Percentiles rank a stretch among this genome's conserved stretches.
These are phyloP conservation scores for Biston betularia DNA, from an alignment of 2,888 invertebrate genomes.

Conservation along the genomic window DNA sequence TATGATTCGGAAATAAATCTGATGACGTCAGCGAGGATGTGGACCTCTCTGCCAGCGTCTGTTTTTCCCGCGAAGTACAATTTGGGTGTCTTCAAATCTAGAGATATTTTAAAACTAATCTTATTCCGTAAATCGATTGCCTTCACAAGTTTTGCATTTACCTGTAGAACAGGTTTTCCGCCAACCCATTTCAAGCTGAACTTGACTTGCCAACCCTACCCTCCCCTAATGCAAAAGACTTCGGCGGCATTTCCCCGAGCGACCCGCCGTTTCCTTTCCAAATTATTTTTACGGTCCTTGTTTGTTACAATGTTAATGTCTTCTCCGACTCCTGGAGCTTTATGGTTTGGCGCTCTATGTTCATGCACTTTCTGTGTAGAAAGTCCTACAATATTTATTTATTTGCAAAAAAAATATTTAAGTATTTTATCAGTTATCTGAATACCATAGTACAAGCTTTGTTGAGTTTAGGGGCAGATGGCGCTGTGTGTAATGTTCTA, in stretches of 20 bases:
- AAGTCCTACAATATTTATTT: no score
- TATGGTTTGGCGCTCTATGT: conserved; percentile 17
- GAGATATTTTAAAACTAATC: not conserved
- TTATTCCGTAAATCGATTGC: not conserved
- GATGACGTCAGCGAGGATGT: no score
- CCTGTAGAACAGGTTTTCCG: conserved; percentile 8
- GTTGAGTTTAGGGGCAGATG: no score
- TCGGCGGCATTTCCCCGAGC: conserved; percentile 38
- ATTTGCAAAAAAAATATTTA: no score
- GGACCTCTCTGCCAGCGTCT: no score
- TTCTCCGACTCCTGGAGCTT: conserved; percentile 28
- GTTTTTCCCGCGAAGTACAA: no score
- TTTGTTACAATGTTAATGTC: conserved; percentile 47
- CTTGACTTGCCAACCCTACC: conserved; percentile 28
- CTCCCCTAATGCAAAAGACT: conserved; percentile 26
- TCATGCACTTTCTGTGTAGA: no score
- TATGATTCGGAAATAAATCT: no score
- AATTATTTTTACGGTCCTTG: conserved; percentile 53
- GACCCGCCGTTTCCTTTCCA: conserved; percentile 48
- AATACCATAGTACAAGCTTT: no score
- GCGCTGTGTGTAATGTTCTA: no score
- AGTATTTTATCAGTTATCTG: no score
- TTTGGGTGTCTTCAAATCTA: no score
- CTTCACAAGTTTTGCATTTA: not conserved
- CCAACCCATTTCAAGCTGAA: conserved; percentile 4